Conservation (phyloP, 2,888 invertebrate species). For the Macrosiphum euphorbiae region DNA sequence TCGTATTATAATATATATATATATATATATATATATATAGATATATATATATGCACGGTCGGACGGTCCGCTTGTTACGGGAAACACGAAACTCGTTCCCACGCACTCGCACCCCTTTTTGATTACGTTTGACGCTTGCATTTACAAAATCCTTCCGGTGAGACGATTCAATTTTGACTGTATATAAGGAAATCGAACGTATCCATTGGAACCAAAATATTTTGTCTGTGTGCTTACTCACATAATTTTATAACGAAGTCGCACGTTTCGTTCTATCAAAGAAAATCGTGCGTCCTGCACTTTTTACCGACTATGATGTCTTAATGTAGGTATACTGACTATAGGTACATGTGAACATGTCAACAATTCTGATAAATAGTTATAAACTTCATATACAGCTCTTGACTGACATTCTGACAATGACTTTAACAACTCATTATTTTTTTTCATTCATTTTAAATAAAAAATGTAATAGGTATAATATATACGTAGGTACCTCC, state of each 20-base stretch:
- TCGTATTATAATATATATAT: neutral
- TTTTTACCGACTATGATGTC: neutral
- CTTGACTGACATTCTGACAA: neutral
- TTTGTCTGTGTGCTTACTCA: neutral
- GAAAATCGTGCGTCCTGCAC: neutral
- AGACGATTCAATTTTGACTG: neutral
- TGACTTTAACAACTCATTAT: neutral
- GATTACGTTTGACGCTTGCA: neutral
- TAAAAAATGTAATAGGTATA: neutral
- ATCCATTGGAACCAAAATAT: neutral
- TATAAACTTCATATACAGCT: neutral
- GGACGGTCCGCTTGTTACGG: neutral
- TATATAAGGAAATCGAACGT: neutral
- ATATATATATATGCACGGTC: neutral
- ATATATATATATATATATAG: neutral
- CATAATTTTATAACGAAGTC: neutral
- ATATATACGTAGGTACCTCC: neutral
- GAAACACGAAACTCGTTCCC: conserved; percentile 38
- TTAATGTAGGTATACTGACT: neutral
- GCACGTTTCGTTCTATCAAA: neutral
- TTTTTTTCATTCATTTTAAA: neutral
- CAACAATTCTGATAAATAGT: neutral
- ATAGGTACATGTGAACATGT: neutral
- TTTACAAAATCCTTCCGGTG: conserved; percentile 36
- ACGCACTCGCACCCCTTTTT: conserved; percentile 43